Conservation (phyloP, 2,797 vertebrate genomes). For the Craterocephalus amniculus region DNA sequence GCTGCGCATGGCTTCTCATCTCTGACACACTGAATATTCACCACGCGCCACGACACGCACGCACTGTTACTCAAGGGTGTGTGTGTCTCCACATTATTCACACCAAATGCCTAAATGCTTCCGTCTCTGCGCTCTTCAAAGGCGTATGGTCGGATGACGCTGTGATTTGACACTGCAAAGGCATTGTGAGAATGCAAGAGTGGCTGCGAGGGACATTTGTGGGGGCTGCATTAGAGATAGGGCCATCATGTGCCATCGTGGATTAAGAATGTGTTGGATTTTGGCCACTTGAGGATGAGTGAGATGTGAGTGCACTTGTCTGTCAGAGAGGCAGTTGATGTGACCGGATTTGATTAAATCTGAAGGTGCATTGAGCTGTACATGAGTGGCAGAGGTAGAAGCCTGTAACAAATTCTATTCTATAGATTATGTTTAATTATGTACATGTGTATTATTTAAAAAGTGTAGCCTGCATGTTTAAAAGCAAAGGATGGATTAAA, state of each 20-base stretch:
- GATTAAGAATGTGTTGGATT: conserved; percentile 45
- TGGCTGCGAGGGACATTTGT: conserved; percentile 66
- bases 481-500: neutral
- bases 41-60: conserved; percentile 35
- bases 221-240: conserved; percentile 47
- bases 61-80: conserved; percentile 46
- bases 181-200: conserved; percentile 51
- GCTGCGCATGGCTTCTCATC: conserved; percentile 68
- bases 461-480: neutral
- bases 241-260: conserved; percentile 40
- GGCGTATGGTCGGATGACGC: conserved; percentile 28
- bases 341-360: conserved; percentile 7
- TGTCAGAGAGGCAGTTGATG: conserved; percentile 17
- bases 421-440: neutral
- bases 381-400: neutral
- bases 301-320: conserved; percentile 35
- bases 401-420: neutral
- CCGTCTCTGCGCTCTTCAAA: conserved; percentile 55
- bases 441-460: too few relatives aligned
- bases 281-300: conserved; percentile 49
- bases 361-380: neutral
- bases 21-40: conserved; percentile 68
- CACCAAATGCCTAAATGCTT: conserved; percentile 64
- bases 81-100: conserved; percentile 62
- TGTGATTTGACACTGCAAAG: conserved; percentile 63